These are phyloP conservation scores for Anorthoa munda DNA, from an alignment of 2,888 invertebrate species.

Conservation along the genomic window DNA sequence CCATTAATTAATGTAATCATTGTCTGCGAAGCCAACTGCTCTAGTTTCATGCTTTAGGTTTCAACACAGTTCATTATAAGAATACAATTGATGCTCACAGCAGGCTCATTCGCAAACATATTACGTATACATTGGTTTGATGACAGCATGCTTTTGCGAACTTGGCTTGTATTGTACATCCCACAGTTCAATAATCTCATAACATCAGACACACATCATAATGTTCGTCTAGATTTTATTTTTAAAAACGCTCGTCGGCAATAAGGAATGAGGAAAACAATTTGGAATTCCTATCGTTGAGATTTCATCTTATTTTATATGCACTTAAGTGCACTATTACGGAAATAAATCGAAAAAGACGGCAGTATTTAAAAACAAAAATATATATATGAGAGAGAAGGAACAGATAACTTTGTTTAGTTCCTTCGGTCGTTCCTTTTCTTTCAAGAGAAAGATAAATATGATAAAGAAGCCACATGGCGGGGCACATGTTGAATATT, in stretches of 20 bases:
- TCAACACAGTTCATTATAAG: conserved; percentile 60
- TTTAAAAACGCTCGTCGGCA: conserved; percentile 6
- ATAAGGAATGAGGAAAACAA: conserved; percentile 37
- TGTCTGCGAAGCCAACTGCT: conserved; percentile 64
- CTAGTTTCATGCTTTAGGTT: conserved; percentile 66
- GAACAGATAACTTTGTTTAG: conserved; percentile 69
- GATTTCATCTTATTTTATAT: conserved; percentile 12
- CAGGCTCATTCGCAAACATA: conserved; percentile 26
- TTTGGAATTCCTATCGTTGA: conserved; percentile 8
- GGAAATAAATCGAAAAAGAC: conserved; percentile 17
- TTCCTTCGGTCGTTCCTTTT: conserved; percentile 68
- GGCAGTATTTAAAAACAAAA: conserved; percentile 24
- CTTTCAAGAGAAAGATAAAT: conserved; percentile 77
- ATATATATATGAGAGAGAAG: conserved; percentile 17
- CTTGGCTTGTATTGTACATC: conserved; percentile 42
- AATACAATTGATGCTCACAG: conserved; percentile 55
- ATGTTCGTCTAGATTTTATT: conserved; percentile 33
- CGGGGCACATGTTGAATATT: conserved; percentile 77
- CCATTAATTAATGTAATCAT: conserved; percentile 67
- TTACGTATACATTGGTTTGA: conserved; percentile 43
- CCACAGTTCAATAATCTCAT: conserved; percentile 66
- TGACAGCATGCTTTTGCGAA: conserved; percentile 53
- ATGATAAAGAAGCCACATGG: conserved; percentile 84
- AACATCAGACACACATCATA: conserved; percentile 43
- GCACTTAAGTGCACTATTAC: background rate